phyloP scores from a whole-genome alignment of 2,888 invertebrate genomes.

The Latheticus oryzae region DNA sequence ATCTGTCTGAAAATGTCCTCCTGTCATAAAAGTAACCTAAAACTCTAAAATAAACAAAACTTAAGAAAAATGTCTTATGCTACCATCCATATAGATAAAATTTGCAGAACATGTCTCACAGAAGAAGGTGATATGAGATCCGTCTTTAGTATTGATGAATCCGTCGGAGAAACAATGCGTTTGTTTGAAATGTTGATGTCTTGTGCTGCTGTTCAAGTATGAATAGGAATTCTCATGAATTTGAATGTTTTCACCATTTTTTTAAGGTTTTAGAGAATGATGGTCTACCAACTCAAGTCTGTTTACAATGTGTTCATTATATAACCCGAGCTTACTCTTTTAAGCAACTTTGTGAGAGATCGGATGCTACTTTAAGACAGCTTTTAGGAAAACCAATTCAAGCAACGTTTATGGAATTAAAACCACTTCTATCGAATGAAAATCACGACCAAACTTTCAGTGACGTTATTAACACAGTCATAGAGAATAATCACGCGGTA shows the following conservation, averaged over 20 bases:
- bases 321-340: conserved; percentile 61
- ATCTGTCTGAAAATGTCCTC: conserved; percentile 15
- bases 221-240: conserved; percentile 3
- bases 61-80: conserved; percentile 50
- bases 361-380: conserved; percentile 60
- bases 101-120: conserved; percentile 63
- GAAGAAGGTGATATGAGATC: conserved; percentile 59
- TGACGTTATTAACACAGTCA: conserved; percentile 35
- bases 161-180: conserved; percentile 55
- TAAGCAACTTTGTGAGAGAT: conserved; percentile 62
- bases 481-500: conserved; percentile 29
- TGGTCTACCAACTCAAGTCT: conserved; percentile 62
- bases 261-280: conserved; percentile 60
- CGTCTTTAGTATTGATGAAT: conserved; percentile 59
- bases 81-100: conserved; percentile 58
- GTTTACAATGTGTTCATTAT: conserved; percentile 61
- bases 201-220: conserved; percentile 62
- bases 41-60: conserved; percentile 7
- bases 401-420: conserved; percentile 49
- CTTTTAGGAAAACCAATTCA: conserved; percentile 52
- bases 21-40: conserved; percentile 34
- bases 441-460: conserved; percentile 32
- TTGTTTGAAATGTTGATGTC: conserved; percentile 62
- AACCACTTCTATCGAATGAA: conserved; percentile 46
- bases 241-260: conserved; percentile 17